phyloP scores from a whole-genome alignment of 1,140 invertebrate genomes.

The Aculops lycopersici region DNA sequence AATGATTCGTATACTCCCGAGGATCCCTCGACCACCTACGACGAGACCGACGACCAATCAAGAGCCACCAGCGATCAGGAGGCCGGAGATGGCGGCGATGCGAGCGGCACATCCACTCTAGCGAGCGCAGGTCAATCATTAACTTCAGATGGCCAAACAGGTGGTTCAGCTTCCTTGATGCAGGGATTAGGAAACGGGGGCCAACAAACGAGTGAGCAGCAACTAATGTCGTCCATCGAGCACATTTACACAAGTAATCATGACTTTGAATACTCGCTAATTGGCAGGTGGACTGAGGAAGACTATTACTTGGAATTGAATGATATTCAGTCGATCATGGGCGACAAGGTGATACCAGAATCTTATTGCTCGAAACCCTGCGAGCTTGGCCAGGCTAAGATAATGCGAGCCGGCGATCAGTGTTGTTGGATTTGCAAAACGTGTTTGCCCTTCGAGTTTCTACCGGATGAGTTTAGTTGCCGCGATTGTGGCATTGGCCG shows the following conservation, averaged over 20 bases:
- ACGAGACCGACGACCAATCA: not conserved
- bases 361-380: slow-evolving; percentile 33
- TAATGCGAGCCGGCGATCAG: slow-evolving; percentile 21
- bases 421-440: slow-evolving; percentile 22
- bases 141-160: not conserved
- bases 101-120: no score
- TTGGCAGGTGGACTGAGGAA: slow-evolving; percentile 17
- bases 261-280: slow-evolving; percentile 16
- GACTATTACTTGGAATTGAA: slow-evolving; percentile 23
- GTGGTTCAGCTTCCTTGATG: no score
- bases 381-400: slow-evolving; percentile 31
- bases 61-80: not conserved
- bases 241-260: no score
- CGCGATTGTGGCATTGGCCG: slow-evolving; percentile 21
- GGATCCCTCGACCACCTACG: not conserved
- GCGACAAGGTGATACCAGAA: slow-evolving; percentile 17
- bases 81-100: not conserved
- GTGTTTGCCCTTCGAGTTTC: slow-evolving; percentile 24
- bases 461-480: slow-evolving; percentile 24
- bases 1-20: not conserved
- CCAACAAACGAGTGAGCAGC: no score
- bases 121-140: not conserved
- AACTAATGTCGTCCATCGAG: no score
- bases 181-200: no score
- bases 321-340: slow-evolving; percentile 14